Percentiles rank a stretch among this genome's conserved stretches.
Evolutionary conservation across 2,888 invertebrate species (phyloP).

Genomic region (Mechanitis messenoides): DNA sequence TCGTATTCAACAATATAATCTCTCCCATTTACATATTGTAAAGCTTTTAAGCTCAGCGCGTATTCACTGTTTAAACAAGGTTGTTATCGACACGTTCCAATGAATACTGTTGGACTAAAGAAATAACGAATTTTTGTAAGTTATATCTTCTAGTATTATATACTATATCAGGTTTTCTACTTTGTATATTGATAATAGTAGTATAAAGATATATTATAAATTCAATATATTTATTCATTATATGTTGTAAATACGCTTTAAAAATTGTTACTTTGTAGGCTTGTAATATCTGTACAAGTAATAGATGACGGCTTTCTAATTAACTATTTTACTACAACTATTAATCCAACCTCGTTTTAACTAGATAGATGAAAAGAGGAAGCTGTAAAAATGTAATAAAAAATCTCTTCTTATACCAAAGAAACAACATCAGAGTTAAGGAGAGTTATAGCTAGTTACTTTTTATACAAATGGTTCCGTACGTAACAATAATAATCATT

Average conservation of each 20-base stretch:
- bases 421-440: neutral
- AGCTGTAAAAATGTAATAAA: slow-evolving; percentile 36
- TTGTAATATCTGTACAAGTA: too few species aligned
- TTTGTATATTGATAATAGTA: neutral
- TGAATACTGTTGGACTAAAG: slow-evolving; percentile 64
- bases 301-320: too few species aligned
- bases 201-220: too few species aligned
- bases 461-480: slow-evolving; percentile 16
- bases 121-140: slow-evolving; percentile 43
- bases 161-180: neutral
- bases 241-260: too few species aligned
- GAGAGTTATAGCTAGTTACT: slow-evolving; percentile 18
- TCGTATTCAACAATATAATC: slow-evolving; percentile 13
- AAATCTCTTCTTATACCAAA: neutral
- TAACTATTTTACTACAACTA: too few species aligned
- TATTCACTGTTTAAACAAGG: slow-evolving; percentile 3
- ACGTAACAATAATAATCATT: slow-evolving; percentile 20
- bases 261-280: too few species aligned
- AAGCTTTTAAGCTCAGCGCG: slow-evolving; percentile 30
- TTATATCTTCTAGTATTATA: slow-evolving; percentile 35
- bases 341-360: slow-evolving; percentile 20
- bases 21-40: slow-evolving; percentile 29
- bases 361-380: slow-evolving; percentile 37
- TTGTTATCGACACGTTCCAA: slow-evolving; percentile 47
- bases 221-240: too few species aligned